Conservation (phyloP, 2,113 vertebrate genomes). For the Lepisosteus oculatus region DNA sequence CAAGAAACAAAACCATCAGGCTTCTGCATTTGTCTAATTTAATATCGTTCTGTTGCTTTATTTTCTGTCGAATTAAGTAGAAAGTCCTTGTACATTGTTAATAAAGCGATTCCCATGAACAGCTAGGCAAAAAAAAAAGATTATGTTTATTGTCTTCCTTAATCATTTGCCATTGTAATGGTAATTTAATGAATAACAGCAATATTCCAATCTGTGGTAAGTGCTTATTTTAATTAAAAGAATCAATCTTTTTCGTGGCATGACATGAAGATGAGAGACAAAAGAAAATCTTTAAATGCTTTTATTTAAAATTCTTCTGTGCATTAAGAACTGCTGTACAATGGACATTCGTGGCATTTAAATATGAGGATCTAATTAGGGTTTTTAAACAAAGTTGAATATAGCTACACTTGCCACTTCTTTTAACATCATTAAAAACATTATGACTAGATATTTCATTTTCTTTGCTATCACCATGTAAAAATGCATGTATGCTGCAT, state of each 20-base stretch:
- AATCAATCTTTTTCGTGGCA: constrained; percentile 7
- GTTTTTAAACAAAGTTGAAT: too few species aligned
- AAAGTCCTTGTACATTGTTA: too few species aligned
- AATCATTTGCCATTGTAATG: background rate
- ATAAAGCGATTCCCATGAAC: too few species aligned
- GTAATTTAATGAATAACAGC: constrained; percentile 9
- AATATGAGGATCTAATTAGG: constrained; percentile 3
- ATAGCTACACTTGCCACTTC: background rate
- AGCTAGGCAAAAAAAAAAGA: background rate
- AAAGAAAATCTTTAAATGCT: background rate
- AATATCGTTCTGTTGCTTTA: too few species aligned
- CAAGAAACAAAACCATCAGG: too few species aligned
- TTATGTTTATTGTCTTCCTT: background rate
- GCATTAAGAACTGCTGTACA: background rate
- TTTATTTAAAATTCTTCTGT: background rate
- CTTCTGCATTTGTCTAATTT: too few species aligned
- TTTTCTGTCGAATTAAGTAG: too few species aligned
- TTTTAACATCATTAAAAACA: background rate
- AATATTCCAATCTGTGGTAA: background rate
- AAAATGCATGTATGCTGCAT: too few species aligned
- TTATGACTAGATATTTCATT: too few species aligned
- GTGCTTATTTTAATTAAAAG: constrained; percentile 6
- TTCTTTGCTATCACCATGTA: too few species aligned
- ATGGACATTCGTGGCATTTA: background rate
- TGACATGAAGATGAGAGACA: background rate